Evolutionary conservation across 2,113 vertebrate species (phyloP).

Genomic region (Xerus inauris): DNA sequence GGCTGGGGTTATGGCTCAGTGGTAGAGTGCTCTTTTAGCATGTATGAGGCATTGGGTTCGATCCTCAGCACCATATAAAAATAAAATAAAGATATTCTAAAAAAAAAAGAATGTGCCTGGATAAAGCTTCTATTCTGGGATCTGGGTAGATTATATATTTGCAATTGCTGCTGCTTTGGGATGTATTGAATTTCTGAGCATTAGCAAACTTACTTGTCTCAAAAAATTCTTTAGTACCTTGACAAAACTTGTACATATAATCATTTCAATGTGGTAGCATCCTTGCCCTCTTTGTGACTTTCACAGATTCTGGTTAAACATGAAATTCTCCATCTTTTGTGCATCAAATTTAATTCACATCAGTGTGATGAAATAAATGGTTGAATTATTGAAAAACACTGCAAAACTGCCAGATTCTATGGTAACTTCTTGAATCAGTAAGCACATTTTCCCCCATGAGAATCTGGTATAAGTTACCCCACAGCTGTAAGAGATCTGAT

Average conservation of each 20-base stretch:
- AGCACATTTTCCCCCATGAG: conserved; percentile 34
- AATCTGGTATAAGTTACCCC: conserved; percentile 65
- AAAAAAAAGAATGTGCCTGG: not conserved
- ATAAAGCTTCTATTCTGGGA: not conserved
- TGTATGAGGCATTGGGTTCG: too few relatives aligned
- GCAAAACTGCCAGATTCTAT: conserved; percentile 42
- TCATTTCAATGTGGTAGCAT: not conserved
- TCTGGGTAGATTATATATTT: not conserved
- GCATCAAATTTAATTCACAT: conserved; percentile 21
- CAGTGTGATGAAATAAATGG: conserved; percentile 41
- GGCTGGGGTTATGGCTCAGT: too few relatives aligned
- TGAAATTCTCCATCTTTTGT: conserved; percentile 33
- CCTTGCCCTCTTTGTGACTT: conserved; percentile 14
- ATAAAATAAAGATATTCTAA: too few relatives aligned
- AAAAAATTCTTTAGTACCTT: conserved; percentile 4
- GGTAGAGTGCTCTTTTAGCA: too few relatives aligned
- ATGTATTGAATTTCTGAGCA: conserved; percentile 8
- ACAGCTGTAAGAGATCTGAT: conserved; percentile 72
- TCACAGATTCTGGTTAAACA: conserved; percentile 14
- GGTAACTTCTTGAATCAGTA: conserved; percentile 58
- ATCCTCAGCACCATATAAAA: too few relatives aligned
- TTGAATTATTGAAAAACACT: conserved; percentile 58
- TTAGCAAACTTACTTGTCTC: not conserved
- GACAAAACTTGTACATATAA: not conserved
- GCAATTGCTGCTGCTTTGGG: not conserved